These are phyloP conservation scores for Gavialis gangeticus DNA, from an alignment of 2,113 vertebrate species.

Conservation along the genomic window DNA sequence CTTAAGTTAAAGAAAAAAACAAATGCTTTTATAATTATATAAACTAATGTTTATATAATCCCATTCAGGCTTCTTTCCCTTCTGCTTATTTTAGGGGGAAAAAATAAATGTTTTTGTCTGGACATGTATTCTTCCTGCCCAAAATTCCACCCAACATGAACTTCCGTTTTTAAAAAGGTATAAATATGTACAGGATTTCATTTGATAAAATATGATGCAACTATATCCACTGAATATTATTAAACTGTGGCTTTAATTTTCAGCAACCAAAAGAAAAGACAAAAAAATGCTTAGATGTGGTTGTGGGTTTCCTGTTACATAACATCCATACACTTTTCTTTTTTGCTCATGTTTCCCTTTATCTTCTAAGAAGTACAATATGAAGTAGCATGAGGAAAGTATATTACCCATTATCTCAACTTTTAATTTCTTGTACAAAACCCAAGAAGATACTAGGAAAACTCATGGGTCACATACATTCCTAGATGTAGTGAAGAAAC, in stretches of 20 bases:
- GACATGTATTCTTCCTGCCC: background rate
- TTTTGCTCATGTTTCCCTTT: background rate
- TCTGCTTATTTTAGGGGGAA: background rate
- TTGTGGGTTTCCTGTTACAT: conserved; percentile 69
- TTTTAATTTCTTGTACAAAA: background rate
- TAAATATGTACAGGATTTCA: conserved; percentile 60
- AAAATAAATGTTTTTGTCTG: background rate
- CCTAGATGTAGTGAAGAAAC: background rate
- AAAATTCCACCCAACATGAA: background rate
- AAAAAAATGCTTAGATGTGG: conserved; percentile 76
- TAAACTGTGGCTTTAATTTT: conserved; percentile 67
- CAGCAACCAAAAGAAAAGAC: conserved; percentile 45
- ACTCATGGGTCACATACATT: background rate
- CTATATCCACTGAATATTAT: conserved; percentile 38
- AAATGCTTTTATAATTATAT: too few relatives aligned
- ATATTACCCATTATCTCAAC: background rate
- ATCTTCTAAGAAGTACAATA: conserved; percentile 15
- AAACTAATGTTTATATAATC: too few relatives aligned
- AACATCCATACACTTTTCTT: background rate
- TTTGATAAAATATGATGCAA: conserved; percentile 18
- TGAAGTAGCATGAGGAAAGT: background rate
- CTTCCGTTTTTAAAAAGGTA: too few relatives aligned
- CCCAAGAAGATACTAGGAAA: background rate
- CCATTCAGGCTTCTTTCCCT: background rate
- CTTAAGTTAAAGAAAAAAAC: background rate